phyloP scores from a whole-genome alignment of 2,888 invertebrate genomes.

The Tillus elongatus region DNA sequence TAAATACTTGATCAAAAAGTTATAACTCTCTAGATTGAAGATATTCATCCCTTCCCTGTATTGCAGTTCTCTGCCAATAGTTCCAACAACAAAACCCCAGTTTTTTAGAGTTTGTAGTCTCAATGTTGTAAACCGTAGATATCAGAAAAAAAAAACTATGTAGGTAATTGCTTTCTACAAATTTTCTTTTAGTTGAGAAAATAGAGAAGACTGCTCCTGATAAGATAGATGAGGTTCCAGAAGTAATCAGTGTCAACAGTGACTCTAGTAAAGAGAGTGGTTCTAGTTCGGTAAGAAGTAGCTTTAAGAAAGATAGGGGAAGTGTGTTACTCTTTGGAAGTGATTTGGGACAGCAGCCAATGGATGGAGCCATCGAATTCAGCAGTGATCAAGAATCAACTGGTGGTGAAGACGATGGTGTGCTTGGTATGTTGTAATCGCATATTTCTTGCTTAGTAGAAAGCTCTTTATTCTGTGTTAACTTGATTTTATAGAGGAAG shows the following conservation, averaged over 20 bases:
- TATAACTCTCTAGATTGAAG: too few species aligned
- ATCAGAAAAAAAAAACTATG: too few species aligned
- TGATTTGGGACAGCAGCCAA: constrained; percentile 50
- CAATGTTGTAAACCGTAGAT: not conserved
- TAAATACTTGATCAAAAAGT: too few species aligned
- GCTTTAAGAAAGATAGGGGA: constrained; percentile 22
- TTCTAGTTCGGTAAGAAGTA: constrained; percentile 11
- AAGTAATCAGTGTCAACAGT: constrained; percentile 13
- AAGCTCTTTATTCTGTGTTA: not conserved
- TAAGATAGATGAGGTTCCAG: constrained; percentile 10
- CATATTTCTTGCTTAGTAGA: not conserved
- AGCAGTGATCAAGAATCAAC: constrained; percentile 75
- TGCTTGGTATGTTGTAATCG: constrained; percentile 11
- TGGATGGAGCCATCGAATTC: constrained; percentile 45
- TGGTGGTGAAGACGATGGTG: constrained; percentile 66
- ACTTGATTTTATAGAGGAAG: constrained; percentile 44
- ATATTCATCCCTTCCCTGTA: too few species aligned
- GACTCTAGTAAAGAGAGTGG: not conserved
- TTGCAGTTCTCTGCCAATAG: too few species aligned
- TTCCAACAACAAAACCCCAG: constrained; percentile 33
- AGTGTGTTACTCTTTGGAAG: constrained; percentile 61
- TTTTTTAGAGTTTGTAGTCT: not conserved
- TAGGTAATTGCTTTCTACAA: too few species aligned
- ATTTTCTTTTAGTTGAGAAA: too few species aligned
- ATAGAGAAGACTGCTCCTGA: too few species aligned